Evolutionary conservation across 2,888 invertebrate genomes (phyloP), one percentile per base, ranked within the genome.

Genomic region (Stegana nigrithorax): DNA sequence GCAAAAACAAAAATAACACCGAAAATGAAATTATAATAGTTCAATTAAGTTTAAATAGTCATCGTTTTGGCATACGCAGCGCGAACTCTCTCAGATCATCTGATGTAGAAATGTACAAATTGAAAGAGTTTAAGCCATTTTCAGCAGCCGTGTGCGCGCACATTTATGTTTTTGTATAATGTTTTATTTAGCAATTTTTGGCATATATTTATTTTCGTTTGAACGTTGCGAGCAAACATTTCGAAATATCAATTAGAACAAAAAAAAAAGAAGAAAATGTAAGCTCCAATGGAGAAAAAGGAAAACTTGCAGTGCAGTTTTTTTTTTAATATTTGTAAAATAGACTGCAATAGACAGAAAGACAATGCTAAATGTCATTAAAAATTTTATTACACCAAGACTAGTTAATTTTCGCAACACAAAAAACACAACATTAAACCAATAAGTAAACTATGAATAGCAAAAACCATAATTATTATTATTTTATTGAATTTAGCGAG

Each of bases 21-120:
- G 10, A n/a, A n/a, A n/a, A n/a, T n/a, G n/a, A n/a, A n/a, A n/a
- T n/a, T n/a, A n/a, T n/a, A n/a, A n/a, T n/a, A n/a, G n/a, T n/a
- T n/a, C n/a, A n/a, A n/a, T n/a, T n/a, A n/a, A n/a, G n/a, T n/a
- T n/a, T n/a, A n/a, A n/a, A n/a, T n/a, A n/a, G n/a, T n/a, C n/a
- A n/a, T n/a, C n/a, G 66, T 69, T 69, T 71, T 71, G 67, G 67
- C 67, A 63, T 67, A 67, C 67, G 59, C 62, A 64, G 67, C 70
- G 75, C 70, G 74, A 76, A 83, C 83, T 82, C 83, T 84, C 84
- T 85, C 89, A 90, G 90, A 89, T 89, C 90, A 90, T 90, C 90
- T 90, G 90, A 90, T 90, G 90, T 87, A 88, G 84, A 87, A 88
- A 89, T 89, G 90, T 90, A 90, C 90, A 90, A 90, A 90, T 89